phyloP scores from a whole-genome alignment of 2,888 invertebrate genomes.

The Colletes collaris region DNA sequence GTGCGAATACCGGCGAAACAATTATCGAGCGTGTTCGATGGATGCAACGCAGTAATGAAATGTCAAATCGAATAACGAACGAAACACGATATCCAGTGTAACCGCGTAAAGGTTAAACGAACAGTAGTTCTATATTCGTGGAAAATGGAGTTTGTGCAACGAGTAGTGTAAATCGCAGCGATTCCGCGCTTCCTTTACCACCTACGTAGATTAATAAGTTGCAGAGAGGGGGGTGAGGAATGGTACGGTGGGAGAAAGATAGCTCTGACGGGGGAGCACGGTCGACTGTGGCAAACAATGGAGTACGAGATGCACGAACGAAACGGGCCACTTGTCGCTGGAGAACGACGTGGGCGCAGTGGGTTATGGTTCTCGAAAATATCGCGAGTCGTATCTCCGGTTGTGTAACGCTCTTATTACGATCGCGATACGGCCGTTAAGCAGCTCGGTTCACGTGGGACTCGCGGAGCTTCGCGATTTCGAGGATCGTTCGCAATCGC shows the following conservation, averaged over 20 bases:
- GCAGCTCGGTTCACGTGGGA: neutral
- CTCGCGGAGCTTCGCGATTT: conserved; percentile 2
- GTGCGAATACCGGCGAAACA: too few relatives aligned
- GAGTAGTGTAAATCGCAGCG: too few relatives aligned
- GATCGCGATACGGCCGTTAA: conserved; percentile 34
- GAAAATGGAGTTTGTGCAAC: too few relatives aligned
- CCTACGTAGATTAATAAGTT: neutral
- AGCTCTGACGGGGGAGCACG: neutral
- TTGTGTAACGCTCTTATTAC: conserved; percentile 56
- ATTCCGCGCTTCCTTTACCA: too few relatives aligned
- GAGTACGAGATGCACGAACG: conserved; percentile 27
- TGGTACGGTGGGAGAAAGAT: neutral
- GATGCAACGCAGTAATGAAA: too few relatives aligned
- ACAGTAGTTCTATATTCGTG: too few relatives aligned
- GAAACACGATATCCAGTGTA: too few relatives aligned
- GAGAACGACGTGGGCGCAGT: conserved; percentile 52
- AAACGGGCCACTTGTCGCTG: conserved; percentile 56
- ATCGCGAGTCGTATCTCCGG: conserved; percentile 45
- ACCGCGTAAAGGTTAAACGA: too few relatives aligned
- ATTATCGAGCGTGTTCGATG: too few relatives aligned
- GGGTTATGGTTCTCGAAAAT: conserved; percentile 62
- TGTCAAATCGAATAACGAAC: too few relatives aligned
- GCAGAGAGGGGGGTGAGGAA: neutral
- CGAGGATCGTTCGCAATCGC: neutral
- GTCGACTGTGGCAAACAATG: conserved; percentile 43